Percentiles rank a stretch among this genome's conserved stretches.
These are phyloP conservation scores for Gasteruption jaculator DNA, from an alignment of 2,888 invertebrate genomes.

Conservation along the genomic window DNA sequence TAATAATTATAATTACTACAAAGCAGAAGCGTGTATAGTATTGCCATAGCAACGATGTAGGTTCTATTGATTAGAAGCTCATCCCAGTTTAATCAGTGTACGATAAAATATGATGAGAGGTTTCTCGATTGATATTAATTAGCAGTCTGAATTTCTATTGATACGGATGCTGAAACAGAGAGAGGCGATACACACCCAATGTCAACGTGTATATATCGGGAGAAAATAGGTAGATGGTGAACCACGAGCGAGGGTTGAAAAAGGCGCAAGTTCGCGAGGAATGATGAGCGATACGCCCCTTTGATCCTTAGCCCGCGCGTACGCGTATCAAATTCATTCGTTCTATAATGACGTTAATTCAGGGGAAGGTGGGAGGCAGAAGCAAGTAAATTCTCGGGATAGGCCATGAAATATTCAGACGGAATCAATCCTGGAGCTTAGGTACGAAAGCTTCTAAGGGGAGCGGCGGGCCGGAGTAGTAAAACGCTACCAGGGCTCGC, in stretches of 20 bases:
- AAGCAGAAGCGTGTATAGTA: slow-evolving; percentile 24
- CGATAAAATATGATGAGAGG: no score
- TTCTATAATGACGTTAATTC: slow-evolving; percentile 44
- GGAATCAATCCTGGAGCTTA: slow-evolving; percentile 44
- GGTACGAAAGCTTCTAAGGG: slow-evolving; percentile 22
- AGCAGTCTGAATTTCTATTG: no score
- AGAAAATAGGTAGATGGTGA: no score
- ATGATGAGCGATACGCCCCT: slow-evolving; percentile 31
- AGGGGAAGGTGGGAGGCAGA: slow-evolving; percentile 22
- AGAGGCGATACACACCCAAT: no score
- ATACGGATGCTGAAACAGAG: no score
- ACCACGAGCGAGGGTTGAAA: not conserved
- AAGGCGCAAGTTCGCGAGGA: slow-evolving; percentile 12
- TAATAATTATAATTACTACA: slow-evolving; percentile 41
- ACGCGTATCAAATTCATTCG: slow-evolving; percentile 37
- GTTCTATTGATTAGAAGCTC: slow-evolving; percentile 32
- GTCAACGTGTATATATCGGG: no score
- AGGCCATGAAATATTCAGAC: slow-evolving; percentile 48
- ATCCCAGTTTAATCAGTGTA: slow-evolving; percentile 26
- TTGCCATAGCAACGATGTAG: slow-evolving; percentile 27
- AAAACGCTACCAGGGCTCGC: slow-evolving; percentile 42
- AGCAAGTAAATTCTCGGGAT: slow-evolving; percentile 37
- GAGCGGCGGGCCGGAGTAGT: slow-evolving; percentile 15
- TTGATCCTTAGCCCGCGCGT: no score
- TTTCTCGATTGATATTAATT: no score